A percentile compares a stretch with the other conserved stretches of the same genome.
Conservation (phyloP, 2,888 invertebrate genomes). For the Clistopyga incitator region DNA sequence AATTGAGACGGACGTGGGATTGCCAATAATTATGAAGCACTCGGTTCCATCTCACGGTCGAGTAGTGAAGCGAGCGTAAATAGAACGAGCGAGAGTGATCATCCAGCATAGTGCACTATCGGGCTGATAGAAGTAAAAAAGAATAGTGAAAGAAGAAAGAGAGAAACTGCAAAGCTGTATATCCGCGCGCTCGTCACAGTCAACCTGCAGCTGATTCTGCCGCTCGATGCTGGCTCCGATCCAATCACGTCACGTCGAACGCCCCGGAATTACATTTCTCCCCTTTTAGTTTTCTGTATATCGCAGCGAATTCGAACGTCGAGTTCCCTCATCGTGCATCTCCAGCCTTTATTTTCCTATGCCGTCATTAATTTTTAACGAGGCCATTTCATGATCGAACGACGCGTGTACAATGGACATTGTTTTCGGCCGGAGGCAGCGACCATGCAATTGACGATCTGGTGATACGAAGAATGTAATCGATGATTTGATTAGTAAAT, state of each 20-base stretch:
- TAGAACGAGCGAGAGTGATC: background rate
- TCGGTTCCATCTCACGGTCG: conserved; percentile 33
- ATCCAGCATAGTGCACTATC: conserved; percentile 12
- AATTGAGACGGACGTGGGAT: conserved; percentile 40
- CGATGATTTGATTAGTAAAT: no score
- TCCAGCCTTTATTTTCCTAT: background rate
- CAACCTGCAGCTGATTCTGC: background rate
- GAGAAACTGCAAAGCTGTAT: conserved; percentile 24
- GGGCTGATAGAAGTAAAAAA: background rate
- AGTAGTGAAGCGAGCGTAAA: conserved; percentile 7
- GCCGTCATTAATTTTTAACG: conserved; percentile 28
- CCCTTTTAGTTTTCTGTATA: conserved; percentile 4
- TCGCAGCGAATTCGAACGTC: background rate
- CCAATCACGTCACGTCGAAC: conserved; percentile 28
- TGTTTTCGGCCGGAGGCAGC: background rate
- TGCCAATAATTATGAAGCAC: conserved; percentile 58
- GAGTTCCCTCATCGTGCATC: background rate
- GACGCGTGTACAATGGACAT: conserved; percentile 4
- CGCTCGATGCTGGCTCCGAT: background rate
- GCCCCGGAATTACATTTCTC: conserved; percentile 16
- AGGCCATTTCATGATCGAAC: conserved; percentile 3
- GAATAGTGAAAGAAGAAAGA: background rate
- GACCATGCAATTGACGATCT: background rate
- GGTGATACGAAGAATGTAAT: no score
- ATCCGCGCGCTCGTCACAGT: conserved; percentile 3